Base-by-base conservation (phyloP, 2,797 vertebrate genomes). In the Smutsia gigantea region DNA sequence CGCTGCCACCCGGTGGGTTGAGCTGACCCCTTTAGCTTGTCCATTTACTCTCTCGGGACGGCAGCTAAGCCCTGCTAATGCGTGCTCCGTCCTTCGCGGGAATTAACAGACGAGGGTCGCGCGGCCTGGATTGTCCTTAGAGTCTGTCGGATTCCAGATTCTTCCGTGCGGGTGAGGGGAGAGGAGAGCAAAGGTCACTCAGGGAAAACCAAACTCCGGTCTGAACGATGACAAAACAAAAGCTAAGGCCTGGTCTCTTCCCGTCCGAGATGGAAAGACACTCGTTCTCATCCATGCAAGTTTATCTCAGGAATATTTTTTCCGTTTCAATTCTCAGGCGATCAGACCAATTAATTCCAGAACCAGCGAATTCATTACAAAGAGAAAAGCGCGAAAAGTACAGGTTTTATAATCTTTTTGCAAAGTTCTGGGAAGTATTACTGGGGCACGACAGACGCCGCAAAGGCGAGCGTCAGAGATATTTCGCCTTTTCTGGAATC, bases 341-440 rank as follows among this genome's bases (percentile, higher is more conserved):
- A 72, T 53, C 7, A 4, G 19, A 25, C 21, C 68, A 53, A 69
- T 63, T 82, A 66, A 95, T 61, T 93, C n/a, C 10, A 53, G 6
- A 93, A 59, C 27, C 66, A 64, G 57, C 17, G 15, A 74, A 81
- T 87, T 87, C 18, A 13, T 97, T 90, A 82, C 57, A 69, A 90
- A 91, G 34, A 82, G 29, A 78, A 42, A 39, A 2, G 1, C 9
- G 4, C 13, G 49, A 51, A 78, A 29, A 18, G n/a, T 25, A 5
- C 10, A 6, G 39, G 49, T 49, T 90, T 87, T 61, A 13, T 46
- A 18, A 49, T 87, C 7, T 69, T 63, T 17, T 91, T 75, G n/a
- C 34, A 39, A n/a, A 64, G 12, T 87, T 95, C 55, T 31, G 51
- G 74, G 3, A 46, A 46, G 4, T 72, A 17, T 82, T 63, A 55